Conservation (phyloP, 37 sponge, comb jelly and placozoan species). For the Ephydatia muelleri region DNA sequence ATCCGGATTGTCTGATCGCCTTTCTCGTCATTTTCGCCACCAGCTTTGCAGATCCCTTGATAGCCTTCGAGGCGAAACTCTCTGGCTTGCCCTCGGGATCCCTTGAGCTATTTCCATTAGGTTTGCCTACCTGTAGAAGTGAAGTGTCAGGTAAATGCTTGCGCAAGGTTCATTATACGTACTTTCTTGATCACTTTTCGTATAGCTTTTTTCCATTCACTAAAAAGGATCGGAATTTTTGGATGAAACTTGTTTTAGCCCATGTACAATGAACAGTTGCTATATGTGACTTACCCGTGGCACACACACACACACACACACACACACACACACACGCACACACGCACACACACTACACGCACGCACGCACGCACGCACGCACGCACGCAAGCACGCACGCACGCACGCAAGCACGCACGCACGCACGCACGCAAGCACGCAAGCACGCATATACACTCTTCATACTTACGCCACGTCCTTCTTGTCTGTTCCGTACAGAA, state of each 20-base stretch:
- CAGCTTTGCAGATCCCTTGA: constrained; percentile 32
- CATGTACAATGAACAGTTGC: too few species aligned
- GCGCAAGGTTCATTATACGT: background rate
- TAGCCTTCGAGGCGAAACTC: constrained; percentile 37
- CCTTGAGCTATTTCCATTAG: constrained; percentile 27
- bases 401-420: too few species aligned
- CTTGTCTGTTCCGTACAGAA: constrained; percentile 49
- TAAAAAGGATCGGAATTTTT: background rate
- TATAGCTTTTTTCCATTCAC: constrained; percentile 55
- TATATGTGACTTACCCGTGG: too few species aligned
- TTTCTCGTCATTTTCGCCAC: constrained; percentile 24
- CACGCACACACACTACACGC: too few species aligned
- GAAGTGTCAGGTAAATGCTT: background rate
- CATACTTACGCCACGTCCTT: background rate
- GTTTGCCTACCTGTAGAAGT: constrained; percentile 46
- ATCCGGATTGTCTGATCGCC: constrained; percentile 21
- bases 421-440: too few species aligned
- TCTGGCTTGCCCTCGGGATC: constrained; percentile 74
- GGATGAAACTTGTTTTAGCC: too few species aligned
- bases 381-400: too few species aligned
- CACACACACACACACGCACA: too few species aligned
- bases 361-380: too few species aligned
- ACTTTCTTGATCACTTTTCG: constrained; percentile 49
- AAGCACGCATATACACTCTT: too few species aligned
- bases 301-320: too few species aligned